Base-by-base conservation (phyloP, 1,140 invertebrate genomes). In the Nebria ingens region DNA sequence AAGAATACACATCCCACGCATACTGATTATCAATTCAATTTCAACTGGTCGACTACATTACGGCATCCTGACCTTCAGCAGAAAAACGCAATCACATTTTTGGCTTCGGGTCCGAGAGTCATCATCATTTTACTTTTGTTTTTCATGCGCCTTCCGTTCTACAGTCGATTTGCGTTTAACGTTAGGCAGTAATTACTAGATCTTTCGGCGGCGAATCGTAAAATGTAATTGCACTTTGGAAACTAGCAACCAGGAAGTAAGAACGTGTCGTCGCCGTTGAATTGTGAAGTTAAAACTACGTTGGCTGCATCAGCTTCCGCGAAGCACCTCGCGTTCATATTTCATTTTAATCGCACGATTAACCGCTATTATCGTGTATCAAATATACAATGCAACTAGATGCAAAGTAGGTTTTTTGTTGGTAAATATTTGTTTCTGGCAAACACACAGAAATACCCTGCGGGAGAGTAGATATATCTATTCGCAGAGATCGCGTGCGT, bases 1-100 rank as follows among this genome's bases (percentile, higher is more conserved):
- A n/a, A 45, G 17, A 12, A 11, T 45, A 45, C 40, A 45, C 17
- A 17, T 12, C 40, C 3, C 25, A n/a, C 6, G 6, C 25, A 9
- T 34, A 34, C 25, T 9, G 25, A 9, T 34, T 9, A 34, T n/a
- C 25, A 34, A 9, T 34, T 34, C 25, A n/a, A 9, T n/a, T 17
- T 45, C 15, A 17, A 11, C 15, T 12, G 9, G 17, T 4, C 40
- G 40, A 4, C 9, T 11, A 17, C 17, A 45, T 17, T 45, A 45
- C 9, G 9, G 17, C 40, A 45, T 17, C 17, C 15, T 45, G 40
- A 45, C 40, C 40, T 45, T 45, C 40, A 17, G 6, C 3, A 11
- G 40, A 45, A 45, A 45, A 45, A 45, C 40, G 40, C 40, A 45
- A 45, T 45, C 17, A 45, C 6, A 45, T 45, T 11, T 45, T 45